phyloP scores from a whole-genome alignment of 2,113 vertebrate species.

The Lophura nycthemera region DNA sequence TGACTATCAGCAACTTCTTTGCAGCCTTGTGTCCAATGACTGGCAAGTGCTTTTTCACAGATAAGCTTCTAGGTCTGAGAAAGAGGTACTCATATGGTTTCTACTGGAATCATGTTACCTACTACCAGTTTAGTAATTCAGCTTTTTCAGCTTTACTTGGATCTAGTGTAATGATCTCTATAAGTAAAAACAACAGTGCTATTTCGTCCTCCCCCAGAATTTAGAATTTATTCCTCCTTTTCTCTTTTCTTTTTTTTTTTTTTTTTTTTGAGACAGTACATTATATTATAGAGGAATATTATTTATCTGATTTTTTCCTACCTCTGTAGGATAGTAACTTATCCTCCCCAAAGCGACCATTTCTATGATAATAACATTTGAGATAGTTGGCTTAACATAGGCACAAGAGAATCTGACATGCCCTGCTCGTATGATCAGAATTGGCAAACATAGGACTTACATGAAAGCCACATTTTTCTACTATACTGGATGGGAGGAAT shows the following conservation, averaged over 20 bases:
- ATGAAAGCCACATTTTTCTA: not conserved
- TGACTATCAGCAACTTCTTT: not conserved
- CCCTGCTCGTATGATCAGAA: fast-evolving
- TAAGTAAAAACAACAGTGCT: not conserved
- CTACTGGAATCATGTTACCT: not conserved
- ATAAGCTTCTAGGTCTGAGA: not conserved
- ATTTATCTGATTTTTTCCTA: not conserved
- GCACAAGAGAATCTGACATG: not conserved
- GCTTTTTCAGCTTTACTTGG: not conserved
- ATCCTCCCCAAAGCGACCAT: not conserved
- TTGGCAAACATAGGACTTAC: not conserved
- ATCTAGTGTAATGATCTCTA: not conserved
- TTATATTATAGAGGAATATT: not conserved
- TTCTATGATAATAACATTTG: not conserved
- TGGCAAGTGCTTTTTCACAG: not conserved
- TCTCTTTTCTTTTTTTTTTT: not conserved
- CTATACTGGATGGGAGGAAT: not conserved
- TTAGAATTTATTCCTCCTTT: not conserved
- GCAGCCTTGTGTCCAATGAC: not conserved
- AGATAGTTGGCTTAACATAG: not conserved
- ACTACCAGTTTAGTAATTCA: not conserved
- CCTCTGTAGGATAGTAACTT: not conserved
- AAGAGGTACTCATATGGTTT: not conserved
- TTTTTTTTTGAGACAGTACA: not conserved
- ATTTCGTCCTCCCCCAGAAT: not conserved